Conservation (phyloP, 2,113 vertebrate genomes). For the Upupa epops region DNA sequence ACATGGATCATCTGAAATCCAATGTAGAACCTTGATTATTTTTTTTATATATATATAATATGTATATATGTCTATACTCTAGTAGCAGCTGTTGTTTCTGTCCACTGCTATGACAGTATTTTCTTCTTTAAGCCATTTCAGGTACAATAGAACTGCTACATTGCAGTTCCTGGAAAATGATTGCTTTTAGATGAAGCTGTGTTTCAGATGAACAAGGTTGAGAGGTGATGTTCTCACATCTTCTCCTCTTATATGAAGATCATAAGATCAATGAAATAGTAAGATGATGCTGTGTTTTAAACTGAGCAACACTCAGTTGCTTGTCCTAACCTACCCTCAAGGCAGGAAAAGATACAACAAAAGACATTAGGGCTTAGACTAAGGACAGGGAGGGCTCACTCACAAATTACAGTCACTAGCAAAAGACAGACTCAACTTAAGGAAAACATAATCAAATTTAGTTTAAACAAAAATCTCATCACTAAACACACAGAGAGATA, state of each 20-base stretch:
- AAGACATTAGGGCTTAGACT: too few species aligned
- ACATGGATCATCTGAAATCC: background rate
- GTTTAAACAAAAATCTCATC: too few species aligned
- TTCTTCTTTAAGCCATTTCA: background rate
- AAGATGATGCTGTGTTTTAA: background rate
- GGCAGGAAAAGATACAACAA: too few species aligned
- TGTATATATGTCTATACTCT: background rate
- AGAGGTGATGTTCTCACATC: background rate
- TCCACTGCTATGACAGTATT: background rate
- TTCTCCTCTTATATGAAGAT: background rate
- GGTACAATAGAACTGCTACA: background rate
- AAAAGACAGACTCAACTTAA: too few species aligned
- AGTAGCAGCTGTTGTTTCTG: background rate
- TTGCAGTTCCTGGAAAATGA: background rate
- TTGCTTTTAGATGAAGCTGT: background rate
- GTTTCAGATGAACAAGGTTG: background rate
- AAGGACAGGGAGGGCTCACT: too few species aligned
- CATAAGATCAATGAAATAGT: background rate
- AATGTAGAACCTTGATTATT: background rate
- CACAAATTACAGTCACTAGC: too few species aligned
- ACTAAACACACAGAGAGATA: too few species aligned
- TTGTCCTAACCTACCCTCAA: too few species aligned
- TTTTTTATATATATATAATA: background rate
- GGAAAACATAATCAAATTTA: too few species aligned
- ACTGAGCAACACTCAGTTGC: too few species aligned